phyloP scores from a whole-genome alignment of 1,140 invertebrate genomes.

The Drosophila kepulauana region DNA sequence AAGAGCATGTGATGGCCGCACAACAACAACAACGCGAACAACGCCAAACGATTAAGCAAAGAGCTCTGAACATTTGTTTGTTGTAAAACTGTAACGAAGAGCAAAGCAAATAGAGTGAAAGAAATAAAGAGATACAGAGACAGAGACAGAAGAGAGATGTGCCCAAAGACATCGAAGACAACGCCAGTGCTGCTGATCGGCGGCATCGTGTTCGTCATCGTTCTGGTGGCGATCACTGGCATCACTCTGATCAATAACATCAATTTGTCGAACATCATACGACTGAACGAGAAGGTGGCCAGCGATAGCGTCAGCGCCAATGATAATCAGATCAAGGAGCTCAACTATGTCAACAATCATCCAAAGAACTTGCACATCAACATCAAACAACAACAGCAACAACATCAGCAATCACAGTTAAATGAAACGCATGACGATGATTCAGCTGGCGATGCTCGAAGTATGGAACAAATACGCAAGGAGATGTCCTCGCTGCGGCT shows the following conservation, averaged over 20 bases:
- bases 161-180: slow-evolving; percentile 77
- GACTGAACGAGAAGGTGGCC: slow-evolving; percentile 82
- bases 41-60: not conserved
- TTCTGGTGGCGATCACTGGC: slow-evolving; percentile 77
- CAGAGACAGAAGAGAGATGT: slow-evolving; percentile 49
- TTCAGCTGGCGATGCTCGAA: slow-evolving; percentile 41
- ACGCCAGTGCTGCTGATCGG: slow-evolving; percentile 76
- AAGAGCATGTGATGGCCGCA: slow-evolving; percentile 39
- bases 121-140: not conserved
- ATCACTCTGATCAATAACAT: slow-evolving; percentile 83
- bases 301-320: slow-evolving; percentile 79
- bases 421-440: slow-evolving; percentile 5
- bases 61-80: slow-evolving; percentile 16
- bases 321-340: slow-evolving; percentile 78
- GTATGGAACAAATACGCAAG: slow-evolving; percentile 50
- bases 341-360: slow-evolving; percentile 80
- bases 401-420: slow-evolving; percentile 20
- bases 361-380: slow-evolving; percentile 60
- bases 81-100: not conserved
- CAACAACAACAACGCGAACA: not conserved
- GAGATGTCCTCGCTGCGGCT: slow-evolving; percentile 52
- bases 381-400: not conserved
- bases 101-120: not conserved
- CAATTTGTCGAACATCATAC: slow-evolving; percentile 81
- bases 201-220: slow-evolving; percentile 78